Evolutionary conservation across 2,888 invertebrate genomes (phyloP).

Genomic region (Leucozona laternaria): DNA sequence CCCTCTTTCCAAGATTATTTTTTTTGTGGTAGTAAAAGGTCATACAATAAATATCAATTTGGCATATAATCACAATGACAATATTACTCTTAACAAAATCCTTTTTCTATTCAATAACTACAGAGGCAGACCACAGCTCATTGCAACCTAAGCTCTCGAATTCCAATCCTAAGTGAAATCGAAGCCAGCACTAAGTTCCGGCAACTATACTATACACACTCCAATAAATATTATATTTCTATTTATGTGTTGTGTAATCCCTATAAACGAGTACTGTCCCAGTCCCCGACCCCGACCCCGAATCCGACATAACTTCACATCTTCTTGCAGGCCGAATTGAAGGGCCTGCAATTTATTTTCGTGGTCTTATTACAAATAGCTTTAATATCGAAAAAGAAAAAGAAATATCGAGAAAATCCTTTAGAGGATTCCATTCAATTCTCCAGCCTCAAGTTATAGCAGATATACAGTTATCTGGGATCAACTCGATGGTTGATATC

Average conservation of each 20-base stretch:
- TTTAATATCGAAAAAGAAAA: slow-evolving; percentile 16
- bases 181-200: background rate
- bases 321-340: slow-evolving; percentile 5
- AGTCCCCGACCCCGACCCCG: background rate
- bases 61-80: slow-evolving; percentile 13
- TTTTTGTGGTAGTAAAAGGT: background rate
- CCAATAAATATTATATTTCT: slow-evolving; percentile 12
- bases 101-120: slow-evolving; percentile 1
- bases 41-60: slow-evolving; percentile 9
- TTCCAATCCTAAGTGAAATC: slow-evolving; percentile 5
- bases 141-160: slow-evolving; percentile 3
- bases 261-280: slow-evolving; percentile 11
- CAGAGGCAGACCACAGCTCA: background rate
- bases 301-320: slow-evolving; percentile 16
- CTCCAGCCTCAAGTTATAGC: slow-evolving; percentile 3
- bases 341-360: slow-evolving; percentile 31
- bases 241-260: slow-evolving; percentile 31
- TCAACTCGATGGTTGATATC: slow-evolving; percentile 27
- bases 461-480: slow-evolving; percentile 23
- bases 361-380: slow-evolving; percentile 29
- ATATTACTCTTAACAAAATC: slow-evolving; percentile 15
- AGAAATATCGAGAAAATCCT: slow-evolving; percentile 7
- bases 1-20: background rate
- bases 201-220: background rate
- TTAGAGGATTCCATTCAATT: slow-evolving; percentile 17